Conservation (phyloP, 2,113 vertebrate species). For the Hiodon tergisus region DNA sequence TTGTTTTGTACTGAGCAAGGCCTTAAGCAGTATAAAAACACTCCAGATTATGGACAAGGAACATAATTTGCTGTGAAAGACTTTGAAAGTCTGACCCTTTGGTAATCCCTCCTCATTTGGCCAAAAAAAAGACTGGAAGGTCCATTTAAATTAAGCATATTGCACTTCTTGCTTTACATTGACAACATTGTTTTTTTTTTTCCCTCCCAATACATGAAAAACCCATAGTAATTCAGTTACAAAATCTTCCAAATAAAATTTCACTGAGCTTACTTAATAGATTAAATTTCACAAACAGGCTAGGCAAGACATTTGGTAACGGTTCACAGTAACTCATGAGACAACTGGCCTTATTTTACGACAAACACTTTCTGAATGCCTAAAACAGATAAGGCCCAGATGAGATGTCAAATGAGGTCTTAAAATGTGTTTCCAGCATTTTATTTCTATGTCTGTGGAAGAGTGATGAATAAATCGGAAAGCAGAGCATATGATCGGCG, state of each 20-base stretch:
- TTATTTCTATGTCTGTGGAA: too few species aligned
- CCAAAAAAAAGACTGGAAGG: not conserved
- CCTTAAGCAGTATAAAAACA: not conserved
- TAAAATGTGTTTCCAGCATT: too few species aligned
- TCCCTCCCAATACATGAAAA: too few species aligned
- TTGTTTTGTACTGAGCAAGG: not conserved
- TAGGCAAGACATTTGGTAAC: not conserved
- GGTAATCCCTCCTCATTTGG: not conserved
- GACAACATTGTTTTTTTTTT: too few species aligned
- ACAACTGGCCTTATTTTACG: too few species aligned
- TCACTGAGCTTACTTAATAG: conserved; percentile 22
- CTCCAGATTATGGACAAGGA: not conserved
- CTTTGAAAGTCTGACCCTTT: not conserved
- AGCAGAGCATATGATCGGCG: not conserved
- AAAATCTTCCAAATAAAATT: conserved; percentile 22
- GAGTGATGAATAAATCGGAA: too few species aligned
- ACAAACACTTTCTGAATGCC: too few species aligned
- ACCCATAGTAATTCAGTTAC: conserved; percentile 13
- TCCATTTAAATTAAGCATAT: not conserved
- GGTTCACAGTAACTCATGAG: too few species aligned
- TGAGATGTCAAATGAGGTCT: too few species aligned
- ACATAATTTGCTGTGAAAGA: conserved; percentile 9
- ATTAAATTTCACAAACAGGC: not conserved
- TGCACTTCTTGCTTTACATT: too few species aligned
- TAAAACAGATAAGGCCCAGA: too few species aligned